phyloP scores from a whole-genome alignment of 2,797 vertebrate genomes.

The Coregonus ussuriensis region DNA sequence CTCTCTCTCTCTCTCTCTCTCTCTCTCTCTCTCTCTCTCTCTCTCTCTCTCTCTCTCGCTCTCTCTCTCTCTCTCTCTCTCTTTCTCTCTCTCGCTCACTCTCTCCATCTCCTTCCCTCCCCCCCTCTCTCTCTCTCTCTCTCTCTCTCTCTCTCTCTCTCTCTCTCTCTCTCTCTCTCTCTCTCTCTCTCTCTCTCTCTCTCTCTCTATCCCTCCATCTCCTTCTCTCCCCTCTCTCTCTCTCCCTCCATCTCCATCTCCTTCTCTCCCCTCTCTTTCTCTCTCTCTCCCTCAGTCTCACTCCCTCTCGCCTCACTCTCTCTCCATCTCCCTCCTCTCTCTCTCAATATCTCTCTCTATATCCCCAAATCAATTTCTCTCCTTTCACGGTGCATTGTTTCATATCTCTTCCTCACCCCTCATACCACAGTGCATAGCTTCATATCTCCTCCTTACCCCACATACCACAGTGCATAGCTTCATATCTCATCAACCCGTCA shows the following conservation, averaged over 20 bases:
- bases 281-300: not conserved
- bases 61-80: not conserved
- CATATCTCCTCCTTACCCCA: too few species aligned
- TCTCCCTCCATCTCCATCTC: not conserved
- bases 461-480: too few species aligned
- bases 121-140: not conserved
- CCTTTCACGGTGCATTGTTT: not conserved
- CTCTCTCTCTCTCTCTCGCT: not conserved
- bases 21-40: conserved; percentile 1
- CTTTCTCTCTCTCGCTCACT: conserved; percentile 6
- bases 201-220: not conserved
- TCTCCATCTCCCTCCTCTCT: not conserved
- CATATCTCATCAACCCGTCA: too few species aligned
- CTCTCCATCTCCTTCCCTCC: too few species aligned
- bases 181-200: not conserved
- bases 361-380: not conserved
- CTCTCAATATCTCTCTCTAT: not conserved
- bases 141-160: conserved; percentile 1
- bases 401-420: too few species aligned
- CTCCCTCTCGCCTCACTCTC: not conserved
- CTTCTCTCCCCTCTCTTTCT: not conserved
- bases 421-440: too few species aligned
- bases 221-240: too few species aligned
- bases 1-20: not conserved
- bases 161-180: not conserved